Conservation (phyloP, 1,140 invertebrate genomes). For the Drosophila persimilis region DNA sequence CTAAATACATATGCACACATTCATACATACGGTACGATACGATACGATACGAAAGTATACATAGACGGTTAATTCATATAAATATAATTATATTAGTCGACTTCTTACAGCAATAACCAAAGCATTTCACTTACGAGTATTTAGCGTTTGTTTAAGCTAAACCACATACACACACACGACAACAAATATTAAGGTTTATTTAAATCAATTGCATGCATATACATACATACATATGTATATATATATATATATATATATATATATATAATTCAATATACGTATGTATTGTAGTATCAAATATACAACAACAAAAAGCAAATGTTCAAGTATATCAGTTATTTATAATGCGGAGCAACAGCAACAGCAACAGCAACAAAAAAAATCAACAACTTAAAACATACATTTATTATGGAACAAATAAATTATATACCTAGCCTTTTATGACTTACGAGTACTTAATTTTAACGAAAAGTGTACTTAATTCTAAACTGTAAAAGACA, state of each 20-base stretch:
- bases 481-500: slow-evolving; percentile 30
- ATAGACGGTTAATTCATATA: slow-evolving; percentile 25
- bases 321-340: slow-evolving; percentile 10
- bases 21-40: slow-evolving; percentile 10
- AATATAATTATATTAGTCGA: slow-evolving; percentile 57
- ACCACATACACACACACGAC: slow-evolving; percentile 2
- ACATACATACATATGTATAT: too few species aligned
- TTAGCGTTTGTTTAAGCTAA: slow-evolving; percentile 41
- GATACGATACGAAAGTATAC: too few species aligned
- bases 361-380: slow-evolving; percentile 21
- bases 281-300: slow-evolving; percentile 4
- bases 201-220: slow-evolving; percentile 31
- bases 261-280: background rate
- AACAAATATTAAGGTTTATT: slow-evolving; percentile 17
- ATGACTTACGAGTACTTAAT: slow-evolving; percentile 12
- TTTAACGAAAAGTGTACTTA: slow-evolving; percentile 34
- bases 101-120: slow-evolving; percentile 80
- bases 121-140: slow-evolving; percentile 59
- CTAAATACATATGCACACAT: slow-evolving; percentile 10
- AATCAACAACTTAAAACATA: slow-evolving; percentile 17
- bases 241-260: background rate
- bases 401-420: background rate
- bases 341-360: slow-evolving; percentile 12
- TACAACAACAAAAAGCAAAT: background rate
- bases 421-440: slow-evolving; percentile 36